phyloP scores from a whole-genome alignment of 2,797 vertebrate genomes.

The Salmo trutta region DNA sequence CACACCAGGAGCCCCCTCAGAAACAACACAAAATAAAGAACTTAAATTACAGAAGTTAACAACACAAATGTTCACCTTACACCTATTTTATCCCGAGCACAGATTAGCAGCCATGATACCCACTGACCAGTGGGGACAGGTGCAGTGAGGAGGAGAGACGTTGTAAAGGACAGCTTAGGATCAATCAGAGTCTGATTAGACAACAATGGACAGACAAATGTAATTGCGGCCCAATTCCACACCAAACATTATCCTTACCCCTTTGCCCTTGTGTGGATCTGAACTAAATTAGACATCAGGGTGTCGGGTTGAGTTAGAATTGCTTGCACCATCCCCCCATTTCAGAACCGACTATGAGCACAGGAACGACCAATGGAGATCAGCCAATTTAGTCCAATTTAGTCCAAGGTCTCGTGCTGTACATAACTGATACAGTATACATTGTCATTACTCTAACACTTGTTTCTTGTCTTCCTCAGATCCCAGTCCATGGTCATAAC shows the following conservation, averaged over 20 bases:
- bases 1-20: not conserved
- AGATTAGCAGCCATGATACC: slow-evolving; percentile 17
- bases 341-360: not conserved
- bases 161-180: not conserved
- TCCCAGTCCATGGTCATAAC: too few relatives aligned
- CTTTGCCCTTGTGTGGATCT: not conserved
- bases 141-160: not conserved
- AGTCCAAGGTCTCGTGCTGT: too few relatives aligned
- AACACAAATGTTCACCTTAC: not conserved
- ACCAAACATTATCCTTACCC: not conserved
- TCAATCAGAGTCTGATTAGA: not conserved
- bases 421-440: too few relatives aligned
- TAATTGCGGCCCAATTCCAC: not conserved
- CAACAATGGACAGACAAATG: not conserved
- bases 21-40: not conserved
- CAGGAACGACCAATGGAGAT: not conserved
- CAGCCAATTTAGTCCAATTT: not conserved
- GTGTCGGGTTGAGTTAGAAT: too few relatives aligned
- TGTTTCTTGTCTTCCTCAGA: too few relatives aligned
- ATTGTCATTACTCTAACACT: too few relatives aligned
- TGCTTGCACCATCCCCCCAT: not conserved
- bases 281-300: too few relatives aligned
- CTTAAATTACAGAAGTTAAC: not conserved
- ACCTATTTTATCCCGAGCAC: not conserved
- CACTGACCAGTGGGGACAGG: not conserved